A percentile compares a stretch with the other conserved stretches of the same genome.
Conservation (phyloP, 2,888 invertebrate genomes). For the Sthenelais limicola region DNA sequence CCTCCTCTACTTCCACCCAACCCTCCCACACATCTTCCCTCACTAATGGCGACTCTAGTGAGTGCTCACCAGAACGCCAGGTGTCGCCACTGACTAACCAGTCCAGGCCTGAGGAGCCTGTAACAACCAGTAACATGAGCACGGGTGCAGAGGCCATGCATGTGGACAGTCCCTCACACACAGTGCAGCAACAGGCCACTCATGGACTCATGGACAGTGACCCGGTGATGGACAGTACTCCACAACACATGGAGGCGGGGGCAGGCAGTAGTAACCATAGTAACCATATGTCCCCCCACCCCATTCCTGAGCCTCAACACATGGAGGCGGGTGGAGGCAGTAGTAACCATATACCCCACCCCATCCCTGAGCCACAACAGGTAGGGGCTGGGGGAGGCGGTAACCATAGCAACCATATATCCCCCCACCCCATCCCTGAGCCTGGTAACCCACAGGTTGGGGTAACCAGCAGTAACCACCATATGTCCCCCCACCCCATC, state of each 20-base stretch:
- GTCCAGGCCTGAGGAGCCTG: not conserved
- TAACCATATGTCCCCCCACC: no score
- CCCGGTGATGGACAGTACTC: not conserved
- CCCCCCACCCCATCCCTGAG: no score
- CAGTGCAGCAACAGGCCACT: not conserved
- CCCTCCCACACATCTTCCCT: no score
- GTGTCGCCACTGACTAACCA: not conserved
- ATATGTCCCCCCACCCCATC: no score
- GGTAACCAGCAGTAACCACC: no score
- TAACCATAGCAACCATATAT: no score
- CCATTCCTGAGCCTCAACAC: not conserved
- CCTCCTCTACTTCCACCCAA: no score
- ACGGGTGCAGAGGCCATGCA: not conserved
- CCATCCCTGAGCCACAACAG: not conserved
- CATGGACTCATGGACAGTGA: not conserved
- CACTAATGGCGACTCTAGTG: slow-evolving; percentile 3
- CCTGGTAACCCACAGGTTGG: no score
- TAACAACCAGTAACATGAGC: not conserved
- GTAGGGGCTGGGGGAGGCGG: no score
- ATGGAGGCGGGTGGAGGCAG: not conserved
- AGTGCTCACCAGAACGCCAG: not conserved
- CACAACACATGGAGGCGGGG: not conserved
- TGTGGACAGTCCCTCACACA: slow-evolving; percentile 19
- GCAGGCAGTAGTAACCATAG: not conserved
- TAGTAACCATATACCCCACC: not conserved